Conservation (phyloP, 2,113 vertebrate genomes). For the Ochotona princeps region DNA sequence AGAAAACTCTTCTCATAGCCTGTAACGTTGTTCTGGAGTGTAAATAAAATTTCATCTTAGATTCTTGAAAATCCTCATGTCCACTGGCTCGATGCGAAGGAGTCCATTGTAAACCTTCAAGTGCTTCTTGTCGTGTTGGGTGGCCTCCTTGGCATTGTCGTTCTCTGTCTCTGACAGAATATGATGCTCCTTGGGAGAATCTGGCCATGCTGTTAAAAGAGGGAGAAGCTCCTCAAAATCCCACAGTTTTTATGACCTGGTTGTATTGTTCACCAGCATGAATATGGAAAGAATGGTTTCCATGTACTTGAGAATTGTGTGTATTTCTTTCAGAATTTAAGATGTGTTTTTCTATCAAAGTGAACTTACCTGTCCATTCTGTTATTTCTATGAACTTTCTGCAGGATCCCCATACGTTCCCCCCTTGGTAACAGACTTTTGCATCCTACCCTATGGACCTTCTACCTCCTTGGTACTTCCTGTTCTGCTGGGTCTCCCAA, state of each 20-base stretch:
- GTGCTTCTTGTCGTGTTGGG: background rate
- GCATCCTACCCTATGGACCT: background rate
- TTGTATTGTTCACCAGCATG: background rate
- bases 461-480: background rate
- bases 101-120: background rate
- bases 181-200: background rate
- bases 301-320: background rate
- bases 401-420: background rate
- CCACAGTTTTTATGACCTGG: background rate
- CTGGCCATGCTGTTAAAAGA: background rate
- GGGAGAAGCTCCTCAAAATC: background rate
- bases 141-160: background rate
- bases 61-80: background rate
- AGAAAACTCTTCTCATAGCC: background rate
- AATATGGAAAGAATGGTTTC: background rate
- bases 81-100: background rate
- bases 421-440: background rate
- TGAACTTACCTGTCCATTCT: too few relatives aligned
- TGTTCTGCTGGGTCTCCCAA: background rate
- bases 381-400: too few relatives aligned
- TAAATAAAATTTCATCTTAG: conserved; percentile 1
- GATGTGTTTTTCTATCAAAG: background rate
- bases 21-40: background rate
- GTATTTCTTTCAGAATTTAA: conserved; percentile 14
- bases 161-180: background rate